Base-by-base conservation (phyloP, 2,797 vertebrate genomes). In the Schizothorax lantsangensis region DNA sequence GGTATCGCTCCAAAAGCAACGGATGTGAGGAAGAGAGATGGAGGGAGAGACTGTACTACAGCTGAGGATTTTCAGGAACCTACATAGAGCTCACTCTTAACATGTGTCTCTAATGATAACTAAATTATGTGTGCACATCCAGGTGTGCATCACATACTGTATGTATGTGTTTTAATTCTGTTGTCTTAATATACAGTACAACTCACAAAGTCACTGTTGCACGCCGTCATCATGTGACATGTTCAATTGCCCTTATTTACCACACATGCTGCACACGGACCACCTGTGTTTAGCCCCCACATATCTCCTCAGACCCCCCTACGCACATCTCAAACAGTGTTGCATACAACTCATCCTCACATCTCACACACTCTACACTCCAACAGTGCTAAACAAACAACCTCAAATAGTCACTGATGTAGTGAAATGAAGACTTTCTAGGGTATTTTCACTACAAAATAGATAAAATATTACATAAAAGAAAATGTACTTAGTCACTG, bases 1-100 rank as follows among this genome's bases (percentile, higher is more conserved):
- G 89, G 87, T 89, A 92, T 92, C 84, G 64, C 89, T 90, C 86
- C 80, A 86, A 87, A 81, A 89, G 80, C 79, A 88, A 73, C 59
- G 86, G 86, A 88, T 88, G 85, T 82, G 57, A 62, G 64, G 80
- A 77, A 64, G 79, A 83, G 82, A 84, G 68, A 74, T 52, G 74
- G 77, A 80, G 73, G 72, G 85, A 80, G 82, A 54, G 68, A 66
- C 57, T 59, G 38, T 71, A 54, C 40, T 43, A n/a, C 69, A 73
- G 71, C 62, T 45, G 64, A 72, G 19, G 14, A 8, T 66, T 49
- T 84, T 77, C 83, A 45, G 54, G 89, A 92, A 43, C 62, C 40
- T 83, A 64, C 40, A 66, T 38, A 66, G 40, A 82, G 33, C 83
- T 84, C 62, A 36, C 52, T 77, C 19, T 77, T 38, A 38, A 52